Evolutionary conservation across 2,888 invertebrate species (phyloP).

Genomic region (Hymenopus coronatus): DNA sequence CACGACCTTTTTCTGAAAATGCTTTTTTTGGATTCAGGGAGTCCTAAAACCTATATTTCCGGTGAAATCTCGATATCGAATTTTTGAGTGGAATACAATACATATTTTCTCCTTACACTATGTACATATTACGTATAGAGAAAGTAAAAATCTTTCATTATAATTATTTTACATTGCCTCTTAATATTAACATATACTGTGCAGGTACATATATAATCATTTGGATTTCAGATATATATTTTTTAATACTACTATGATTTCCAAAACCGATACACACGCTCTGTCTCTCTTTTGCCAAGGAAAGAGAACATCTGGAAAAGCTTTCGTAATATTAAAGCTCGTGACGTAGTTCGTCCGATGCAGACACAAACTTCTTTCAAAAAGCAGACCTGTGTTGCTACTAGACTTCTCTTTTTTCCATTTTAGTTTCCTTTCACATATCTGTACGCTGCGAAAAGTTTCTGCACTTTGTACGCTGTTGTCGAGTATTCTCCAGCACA

Average conservation of each 20-base stretch:
- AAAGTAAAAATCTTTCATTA: too few relatives aligned
- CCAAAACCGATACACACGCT: background rate
- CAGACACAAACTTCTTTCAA: background rate
- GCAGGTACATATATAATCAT: too few relatives aligned
- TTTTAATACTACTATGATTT: background rate
- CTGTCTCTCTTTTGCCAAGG: background rate
- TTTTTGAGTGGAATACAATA: too few relatives aligned
- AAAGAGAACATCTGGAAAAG: background rate
- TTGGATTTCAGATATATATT: background rate
- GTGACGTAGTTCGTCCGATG: background rate
- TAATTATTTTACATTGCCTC: too few relatives aligned
- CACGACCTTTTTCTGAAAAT: too few relatives aligned
- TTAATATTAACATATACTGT: too few relatives aligned
- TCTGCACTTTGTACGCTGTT: background rate
- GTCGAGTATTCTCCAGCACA: background rate
- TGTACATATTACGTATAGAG: too few relatives aligned
- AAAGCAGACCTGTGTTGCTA: background rate
- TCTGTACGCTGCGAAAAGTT: background rate
- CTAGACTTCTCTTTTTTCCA: background rate
- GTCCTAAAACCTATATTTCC: too few relatives aligned
- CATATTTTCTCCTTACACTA: too few relatives aligned
- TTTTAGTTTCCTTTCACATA: background rate
- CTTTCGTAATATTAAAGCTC: background rate
- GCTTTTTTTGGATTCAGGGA: too few relatives aligned
- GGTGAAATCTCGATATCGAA: too few relatives aligned